Base-by-base conservation (phyloP, 2,888 invertebrate genomes). In the Chydorus sphaericus region DNA sequence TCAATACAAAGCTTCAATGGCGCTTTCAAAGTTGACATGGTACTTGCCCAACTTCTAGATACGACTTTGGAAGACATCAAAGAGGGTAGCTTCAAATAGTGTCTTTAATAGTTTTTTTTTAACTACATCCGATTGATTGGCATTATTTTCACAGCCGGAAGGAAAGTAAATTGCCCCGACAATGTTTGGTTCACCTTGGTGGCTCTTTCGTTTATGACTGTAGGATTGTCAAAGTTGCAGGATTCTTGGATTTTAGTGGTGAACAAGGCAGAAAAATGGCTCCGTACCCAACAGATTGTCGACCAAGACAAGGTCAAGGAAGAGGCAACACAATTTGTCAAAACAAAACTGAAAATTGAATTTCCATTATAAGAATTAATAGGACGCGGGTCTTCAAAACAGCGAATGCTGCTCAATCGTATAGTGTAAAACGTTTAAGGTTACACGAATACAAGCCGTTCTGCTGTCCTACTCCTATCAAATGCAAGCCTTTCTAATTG, bases 211-310 rank as follows among this genome's bases (percentile, higher is more conserved):
- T 61, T 48, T 38, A 58, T 63, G 29, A 10, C 23, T n/a, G 54
- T 52, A 6, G 61, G 59, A 38, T 52, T 62, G 30, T 6, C 37
- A 1, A 59, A 37, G 3, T 48, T 54, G 8, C 57, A 61, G 48
- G 60, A 62, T 23, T 52, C 56, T 11, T 63, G 62, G 62, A 61
- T 61, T 26, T 39, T 63, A 37, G 56, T 62, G 4, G 61, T 57
- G 3, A 39, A 20, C 28, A 63, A 63, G 51, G 61, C 60, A 1
- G 52, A 49, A 38, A 61, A 62, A 30, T 63, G 63, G 63, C 33
- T 63, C 10, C 20, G 18, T 5, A 26, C 26, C 16, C 26, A 44
- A 23, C 16, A 8, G 28, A 2, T 44, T 8, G 20, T 1, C 23
- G 10, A 44, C 18, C 4, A 10, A 18, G 18, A 7, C 14, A 14